Conservation (phyloP, 2,888 invertebrate genomes). For the Empis stercorea region DNA sequence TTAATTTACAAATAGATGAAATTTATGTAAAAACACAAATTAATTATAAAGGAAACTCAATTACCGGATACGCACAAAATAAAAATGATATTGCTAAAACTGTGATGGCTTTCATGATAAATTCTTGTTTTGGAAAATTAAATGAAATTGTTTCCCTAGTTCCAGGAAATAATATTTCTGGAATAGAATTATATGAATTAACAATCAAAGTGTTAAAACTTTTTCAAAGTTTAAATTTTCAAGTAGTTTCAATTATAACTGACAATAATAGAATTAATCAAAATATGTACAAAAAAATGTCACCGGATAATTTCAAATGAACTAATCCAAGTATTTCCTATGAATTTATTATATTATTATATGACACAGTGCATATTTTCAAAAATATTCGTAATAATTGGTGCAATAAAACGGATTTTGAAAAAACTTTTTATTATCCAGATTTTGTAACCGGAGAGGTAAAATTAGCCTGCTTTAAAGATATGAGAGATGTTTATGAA, state of each 20-base stretch:
- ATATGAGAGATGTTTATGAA: not conserved
- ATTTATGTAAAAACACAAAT: constrained; percentile 1
- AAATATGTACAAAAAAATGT: not conserved
- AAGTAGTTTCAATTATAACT: not conserved
- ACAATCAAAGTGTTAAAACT: not conserved
- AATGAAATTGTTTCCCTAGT: not conserved
- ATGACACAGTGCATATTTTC: not conserved
- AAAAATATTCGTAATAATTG: constrained; percentile 2
- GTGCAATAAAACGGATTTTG: not conserved
- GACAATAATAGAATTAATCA: constrained; percentile 1
- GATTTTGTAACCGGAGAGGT: not conserved
- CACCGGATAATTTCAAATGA: not conserved
- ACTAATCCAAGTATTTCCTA: not conserved
- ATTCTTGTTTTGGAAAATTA: not conserved
- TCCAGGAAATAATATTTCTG: not conserved
- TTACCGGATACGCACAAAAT: not conserved
- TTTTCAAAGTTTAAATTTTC: not conserved
- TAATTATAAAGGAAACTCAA: not conserved
- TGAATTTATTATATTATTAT: not conserved
- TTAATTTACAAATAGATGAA: not conserved
- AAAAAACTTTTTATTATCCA: constrained; percentile 2
- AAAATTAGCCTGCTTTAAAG: not conserved
- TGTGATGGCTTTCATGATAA: not conserved
- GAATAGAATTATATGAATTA: not conserved
- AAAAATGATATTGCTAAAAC: not conserved